Percentiles rank a stretch among this genome's conserved stretches.
Conservation (phyloP, 2,888 invertebrate genomes). For the Sminthurides aquaticus region DNA sequence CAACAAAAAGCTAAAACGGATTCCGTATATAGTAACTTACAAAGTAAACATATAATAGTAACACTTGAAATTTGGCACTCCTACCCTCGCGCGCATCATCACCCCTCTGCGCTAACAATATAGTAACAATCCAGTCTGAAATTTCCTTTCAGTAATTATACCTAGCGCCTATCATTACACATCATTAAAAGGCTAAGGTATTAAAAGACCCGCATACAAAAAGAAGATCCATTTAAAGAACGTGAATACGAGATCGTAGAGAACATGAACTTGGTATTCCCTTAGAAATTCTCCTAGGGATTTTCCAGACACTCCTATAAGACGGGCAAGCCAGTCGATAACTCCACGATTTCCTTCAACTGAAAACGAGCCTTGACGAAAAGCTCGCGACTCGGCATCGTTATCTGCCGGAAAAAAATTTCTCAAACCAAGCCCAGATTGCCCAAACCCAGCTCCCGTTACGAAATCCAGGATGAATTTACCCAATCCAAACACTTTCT, state of each 20-base stretch:
- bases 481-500: constrained; percentile 10
- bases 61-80: neutral
- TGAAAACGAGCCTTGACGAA: neutral
- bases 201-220: constrained; percentile 41
- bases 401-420: constrained; percentile 13
- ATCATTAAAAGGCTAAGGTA: constrained; percentile 21
- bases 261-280: constrained; percentile 43
- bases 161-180: neutral
- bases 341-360: constrained; percentile 29
- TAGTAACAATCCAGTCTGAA: neutral
- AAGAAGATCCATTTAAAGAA: constrained; percentile 44
- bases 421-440: neutral
- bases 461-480: constrained; percentile 16
- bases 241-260: constrained; percentile 42
- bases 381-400: neutral
- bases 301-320: constrained; percentile 42
- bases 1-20: too few species aligned
- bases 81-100: neutral
- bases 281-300: constrained; percentile 41
- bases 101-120: neutral
- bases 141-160: neutral
- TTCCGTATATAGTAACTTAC: too few species aligned
- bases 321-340: constrained; percentile 38
- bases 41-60: neutral
- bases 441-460: constrained; percentile 9